Percentiles rank a stretch among this genome's conserved stretches.
These are phyloP conservation scores for Stenichneumon culpator DNA, from an alignment of 2,888 invertebrate species.

Conservation along the genomic window DNA sequence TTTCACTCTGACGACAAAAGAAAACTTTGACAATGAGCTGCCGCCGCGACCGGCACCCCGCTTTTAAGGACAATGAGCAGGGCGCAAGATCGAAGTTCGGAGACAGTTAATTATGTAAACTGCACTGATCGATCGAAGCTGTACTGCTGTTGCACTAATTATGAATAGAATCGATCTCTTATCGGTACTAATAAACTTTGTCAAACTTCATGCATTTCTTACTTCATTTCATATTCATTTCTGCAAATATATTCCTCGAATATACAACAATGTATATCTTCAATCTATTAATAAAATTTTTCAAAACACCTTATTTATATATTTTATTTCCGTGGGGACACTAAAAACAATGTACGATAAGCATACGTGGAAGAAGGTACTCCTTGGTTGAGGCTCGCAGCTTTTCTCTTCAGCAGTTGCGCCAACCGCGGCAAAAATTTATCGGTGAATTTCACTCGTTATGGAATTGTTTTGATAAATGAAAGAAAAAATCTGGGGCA, in stretches of 20 bases:
- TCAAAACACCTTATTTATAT: no score
- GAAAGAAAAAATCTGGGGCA: neutral
- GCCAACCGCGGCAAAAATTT: no score
- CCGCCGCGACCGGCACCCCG: neutral
- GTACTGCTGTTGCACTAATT: neutral
- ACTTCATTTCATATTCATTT: no score
- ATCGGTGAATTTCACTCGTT: neutral
- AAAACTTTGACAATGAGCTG: slow-evolving; percentile 15
- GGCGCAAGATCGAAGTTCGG: neutral
- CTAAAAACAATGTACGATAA: no score
- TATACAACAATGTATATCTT: no score
- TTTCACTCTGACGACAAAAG: neutral
- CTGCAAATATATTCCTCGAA: no score
- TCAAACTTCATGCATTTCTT: neutral
- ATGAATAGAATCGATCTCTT: neutral
- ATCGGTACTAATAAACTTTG: neutral
- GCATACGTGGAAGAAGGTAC: no score
- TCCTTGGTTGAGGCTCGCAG: no score
- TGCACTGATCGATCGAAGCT: neutral
- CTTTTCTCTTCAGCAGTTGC: no score
- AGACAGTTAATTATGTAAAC: neutral
- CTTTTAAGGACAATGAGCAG: no score
- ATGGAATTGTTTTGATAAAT: neutral
- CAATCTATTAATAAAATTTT: no score
- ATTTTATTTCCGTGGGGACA: no score